Evolutionary conservation across 1,140 invertebrate species (phyloP), one percentile per base, ranked within the genome.

Genomic region (Campoletis sonorensis): DNA sequence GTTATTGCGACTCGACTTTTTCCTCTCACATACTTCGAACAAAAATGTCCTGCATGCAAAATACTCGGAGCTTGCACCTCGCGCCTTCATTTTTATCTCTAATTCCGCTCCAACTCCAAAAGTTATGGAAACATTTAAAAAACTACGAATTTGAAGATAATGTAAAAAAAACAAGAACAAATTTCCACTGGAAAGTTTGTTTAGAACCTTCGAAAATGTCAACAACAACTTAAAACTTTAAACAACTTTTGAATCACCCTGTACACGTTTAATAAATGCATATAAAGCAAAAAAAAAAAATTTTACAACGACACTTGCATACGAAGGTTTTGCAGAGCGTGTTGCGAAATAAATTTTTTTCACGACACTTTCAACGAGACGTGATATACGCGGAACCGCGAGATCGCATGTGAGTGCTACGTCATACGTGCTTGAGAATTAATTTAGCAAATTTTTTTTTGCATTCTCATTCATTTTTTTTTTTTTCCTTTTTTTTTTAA

Each of bases 341-440:
- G 54, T 58, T 58, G 54, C 54, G 54, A 58, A 58, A 58, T 58
- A 58, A n/a, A 58, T n/a, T 58, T 58, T n/a, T 58, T 58, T 13
- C 54, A 8, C 21, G 54, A 58, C 54, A 58, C 21, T 58, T 21
- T 58, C 54, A 58, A 23, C 21, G 54, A 45, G 18, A 58, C 54
- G 54, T 23, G 54, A 58, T 18, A 58, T 23, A 23, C 54, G 54
- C 54, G 54, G 21, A 58, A 4, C 4, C 54, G 21, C 54, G 54
- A 58, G 54, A 58, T 58, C 21, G 54, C 21, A 58, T 23, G 16
- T 58, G 54, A n/a, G 5, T n/a, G 54, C 54, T 58, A 21, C 54
- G 4, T 58, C 54, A n/a, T 58, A 58, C 54, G 54, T 58, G 54
- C 54, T 58, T 58, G 15, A 58, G 54, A 58, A 58, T 58, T 58